These are phyloP conservation scores for Megalops atlanticus DNA, from an alignment of 2,113 vertebrate genomes.

Conservation along the genomic window DNA sequence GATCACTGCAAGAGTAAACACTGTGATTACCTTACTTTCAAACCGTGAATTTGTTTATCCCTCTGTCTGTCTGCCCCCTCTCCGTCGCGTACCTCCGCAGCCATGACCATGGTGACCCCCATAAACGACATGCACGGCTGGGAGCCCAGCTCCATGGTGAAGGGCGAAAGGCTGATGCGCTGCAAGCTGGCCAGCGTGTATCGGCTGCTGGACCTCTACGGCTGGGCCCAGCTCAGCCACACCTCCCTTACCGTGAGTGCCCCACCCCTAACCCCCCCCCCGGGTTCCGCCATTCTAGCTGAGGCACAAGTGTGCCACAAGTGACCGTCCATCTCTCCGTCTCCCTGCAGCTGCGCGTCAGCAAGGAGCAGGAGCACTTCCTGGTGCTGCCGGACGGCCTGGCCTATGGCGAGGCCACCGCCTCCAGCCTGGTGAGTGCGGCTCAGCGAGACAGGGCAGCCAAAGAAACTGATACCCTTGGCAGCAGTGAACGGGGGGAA, in stretches of 20 bases:
- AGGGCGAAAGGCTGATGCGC: constrained; percentile 90
- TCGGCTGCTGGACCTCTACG: constrained; percentile 89
- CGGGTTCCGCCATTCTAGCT: background rate
- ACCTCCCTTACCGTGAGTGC: constrained; percentile 83
- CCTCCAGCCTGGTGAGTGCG: constrained; percentile 86
- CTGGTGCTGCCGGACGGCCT: constrained; percentile 87
- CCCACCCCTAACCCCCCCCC: background rate
- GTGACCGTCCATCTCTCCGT: background rate
- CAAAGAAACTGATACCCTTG: too few relatives aligned
- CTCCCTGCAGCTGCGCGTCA: constrained; percentile 82
- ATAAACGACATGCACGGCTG: constrained; percentile 88
- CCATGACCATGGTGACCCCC: constrained; percentile 83
- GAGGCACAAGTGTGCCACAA: background rate
- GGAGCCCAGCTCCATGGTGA: constrained; percentile 81
- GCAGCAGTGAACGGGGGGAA: too few relatives aligned
- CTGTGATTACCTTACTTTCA: background rate
- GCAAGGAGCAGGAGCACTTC: constrained; percentile 97
- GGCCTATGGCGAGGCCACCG: constrained; percentile 86
- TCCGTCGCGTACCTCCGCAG: constrained; percentile 61
- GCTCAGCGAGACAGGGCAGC: too few relatives aligned
- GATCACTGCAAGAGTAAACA: background rate
- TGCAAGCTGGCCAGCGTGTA: constrained; percentile 92
- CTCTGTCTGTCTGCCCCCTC: background rate
- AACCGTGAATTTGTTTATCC: background rate
- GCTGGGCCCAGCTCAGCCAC: constrained; percentile 86